Conservation (phyloP, 2,113 vertebrate species). For the Eonycteris spelaea region DNA sequence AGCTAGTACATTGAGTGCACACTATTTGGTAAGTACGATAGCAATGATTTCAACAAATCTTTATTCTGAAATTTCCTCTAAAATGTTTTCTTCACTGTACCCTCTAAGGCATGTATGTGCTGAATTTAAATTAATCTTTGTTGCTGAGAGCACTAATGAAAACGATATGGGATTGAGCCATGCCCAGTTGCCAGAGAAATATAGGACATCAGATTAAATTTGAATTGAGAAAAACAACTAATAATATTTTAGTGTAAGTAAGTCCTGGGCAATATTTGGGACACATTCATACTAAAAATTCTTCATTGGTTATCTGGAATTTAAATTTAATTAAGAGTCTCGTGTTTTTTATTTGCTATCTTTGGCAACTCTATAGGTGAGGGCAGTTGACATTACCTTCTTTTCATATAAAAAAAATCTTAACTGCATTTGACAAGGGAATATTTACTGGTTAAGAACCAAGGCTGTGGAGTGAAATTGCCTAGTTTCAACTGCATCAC, state of each 20-base stretch:
- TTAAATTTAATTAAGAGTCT: neutral
- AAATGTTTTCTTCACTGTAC: neutral
- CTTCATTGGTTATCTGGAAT: neutral
- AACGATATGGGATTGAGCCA: neutral
- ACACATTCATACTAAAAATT: neutral
- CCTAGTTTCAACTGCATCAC: neutral
- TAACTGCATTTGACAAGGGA: neutral
- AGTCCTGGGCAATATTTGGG: neutral
- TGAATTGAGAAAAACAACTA: neutral
- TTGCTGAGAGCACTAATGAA: neutral
- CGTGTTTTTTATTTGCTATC: neutral
- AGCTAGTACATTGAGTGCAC: neutral
- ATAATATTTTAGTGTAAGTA: neutral
- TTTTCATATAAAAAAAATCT: neutral
- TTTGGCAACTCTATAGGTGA: neutral
- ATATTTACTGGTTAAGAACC: neutral
- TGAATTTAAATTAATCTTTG: constrained; percentile 31
- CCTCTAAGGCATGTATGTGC: neutral
- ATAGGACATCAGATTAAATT: neutral
- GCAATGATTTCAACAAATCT: neutral
- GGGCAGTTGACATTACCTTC: neutral
- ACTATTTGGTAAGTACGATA: neutral
- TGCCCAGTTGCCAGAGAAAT: neutral
- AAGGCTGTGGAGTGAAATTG: neutral
- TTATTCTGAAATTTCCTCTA: constrained; percentile 6